These are phyloP conservation scores for Meloidogyne chitwoodi DNA, from an alignment of 1,140 invertebrate species.

Conservation along the genomic window DNA sequence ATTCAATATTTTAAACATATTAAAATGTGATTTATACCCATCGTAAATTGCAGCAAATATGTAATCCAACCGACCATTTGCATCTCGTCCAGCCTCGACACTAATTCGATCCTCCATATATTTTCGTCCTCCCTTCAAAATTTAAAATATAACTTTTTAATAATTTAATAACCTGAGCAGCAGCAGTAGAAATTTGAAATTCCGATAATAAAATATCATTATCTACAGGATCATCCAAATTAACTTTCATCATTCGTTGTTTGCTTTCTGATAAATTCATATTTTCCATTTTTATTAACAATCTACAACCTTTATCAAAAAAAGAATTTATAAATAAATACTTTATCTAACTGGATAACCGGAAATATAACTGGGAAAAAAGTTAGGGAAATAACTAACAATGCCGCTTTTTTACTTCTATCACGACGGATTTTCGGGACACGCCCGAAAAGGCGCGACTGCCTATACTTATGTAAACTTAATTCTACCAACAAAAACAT, in stretches of 20 bases:
- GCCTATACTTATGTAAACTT: no score
- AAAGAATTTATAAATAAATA: no score
- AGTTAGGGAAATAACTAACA: no score
- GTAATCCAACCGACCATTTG: slow-evolving; percentile 22
- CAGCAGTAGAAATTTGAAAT: slow-evolving; percentile 26
- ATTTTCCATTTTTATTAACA: not conserved
- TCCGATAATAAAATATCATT: slow-evolving; percentile 5
- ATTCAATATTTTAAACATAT: not conserved
- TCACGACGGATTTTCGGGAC: no score
- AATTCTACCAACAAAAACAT: no score
- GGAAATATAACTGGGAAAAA: no score
- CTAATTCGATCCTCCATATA: slow-evolving; percentile 40
- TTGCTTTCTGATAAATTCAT: not conserved
- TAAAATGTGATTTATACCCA: slow-evolving; percentile 2
- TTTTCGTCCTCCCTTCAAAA: slow-evolving; percentile 29
- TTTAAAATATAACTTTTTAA: not conserved
- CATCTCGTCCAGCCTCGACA: slow-evolving; percentile 26
- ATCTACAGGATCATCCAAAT: slow-evolving; percentile 1
- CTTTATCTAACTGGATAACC: no score
- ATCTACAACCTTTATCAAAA: no score
- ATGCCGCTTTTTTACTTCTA: no score
- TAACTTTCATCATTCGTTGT: not conserved
- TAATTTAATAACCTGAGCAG: slow-evolving; percentile 17
- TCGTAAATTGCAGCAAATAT: slow-evolving; percentile 27
- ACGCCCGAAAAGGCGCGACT: no score